Evolutionary conservation across 2,888 invertebrate genomes (phyloP).

Genomic region (Belgica antarctica): DNA sequence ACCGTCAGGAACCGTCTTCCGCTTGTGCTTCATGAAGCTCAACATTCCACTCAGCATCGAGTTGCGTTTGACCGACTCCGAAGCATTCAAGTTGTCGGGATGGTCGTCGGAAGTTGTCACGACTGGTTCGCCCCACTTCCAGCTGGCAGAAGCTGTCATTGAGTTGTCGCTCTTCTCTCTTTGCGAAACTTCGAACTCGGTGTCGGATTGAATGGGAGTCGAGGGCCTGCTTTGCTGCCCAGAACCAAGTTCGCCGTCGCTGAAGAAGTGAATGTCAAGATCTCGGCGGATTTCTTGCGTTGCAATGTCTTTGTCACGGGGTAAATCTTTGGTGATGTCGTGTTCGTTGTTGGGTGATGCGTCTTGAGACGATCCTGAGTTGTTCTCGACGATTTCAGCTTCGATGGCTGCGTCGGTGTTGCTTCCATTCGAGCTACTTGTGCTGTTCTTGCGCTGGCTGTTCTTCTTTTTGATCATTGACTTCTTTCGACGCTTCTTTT

Average conservation of each 20-base stretch:
- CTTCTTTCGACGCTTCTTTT: slow-evolving; percentile 77
- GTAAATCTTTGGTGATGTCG: slow-evolving; percentile 43
- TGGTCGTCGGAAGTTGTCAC: slow-evolving; percentile 47
- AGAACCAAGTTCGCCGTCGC: slow-evolving; percentile 77
- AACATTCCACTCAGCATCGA: slow-evolving; percentile 90
- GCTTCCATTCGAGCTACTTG: slow-evolving; percentile 54
- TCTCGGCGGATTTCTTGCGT: slow-evolving; percentile 53
- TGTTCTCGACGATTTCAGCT: slow-evolving; percentile 44
- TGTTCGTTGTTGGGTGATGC: slow-evolving; percentile 50
- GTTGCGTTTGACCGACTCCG: slow-evolving; percentile 49
- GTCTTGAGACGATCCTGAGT: slow-evolving; percentile 49
- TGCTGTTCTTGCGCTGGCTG: slow-evolving; percentile 66
- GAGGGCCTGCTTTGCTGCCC: slow-evolving; percentile 66
- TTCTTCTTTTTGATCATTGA: slow-evolving; percentile 77
- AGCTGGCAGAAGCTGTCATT: slow-evolving; percentile 58
- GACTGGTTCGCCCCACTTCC: slow-evolving; percentile 90
- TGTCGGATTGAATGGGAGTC: slow-evolving; percentile 89
- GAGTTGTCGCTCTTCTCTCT: slow-evolving; percentile 54
- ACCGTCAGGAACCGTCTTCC: slow-evolving; percentile 62
- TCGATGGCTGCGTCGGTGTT: slow-evolving; percentile 45
- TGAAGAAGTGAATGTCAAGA: slow-evolving; percentile 83
- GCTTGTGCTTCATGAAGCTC: slow-evolving; percentile 82
- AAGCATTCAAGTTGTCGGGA: slow-evolving; percentile 49
- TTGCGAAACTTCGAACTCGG: slow-evolving; percentile 76
- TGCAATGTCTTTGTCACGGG: slow-evolving; percentile 47